A percentile compares a stretch with the other conserved stretches of the same genome.
Evolutionary conservation across 1,140 invertebrate genomes (phyloP).

Genomic region (Probaryconus sp.): DNA sequence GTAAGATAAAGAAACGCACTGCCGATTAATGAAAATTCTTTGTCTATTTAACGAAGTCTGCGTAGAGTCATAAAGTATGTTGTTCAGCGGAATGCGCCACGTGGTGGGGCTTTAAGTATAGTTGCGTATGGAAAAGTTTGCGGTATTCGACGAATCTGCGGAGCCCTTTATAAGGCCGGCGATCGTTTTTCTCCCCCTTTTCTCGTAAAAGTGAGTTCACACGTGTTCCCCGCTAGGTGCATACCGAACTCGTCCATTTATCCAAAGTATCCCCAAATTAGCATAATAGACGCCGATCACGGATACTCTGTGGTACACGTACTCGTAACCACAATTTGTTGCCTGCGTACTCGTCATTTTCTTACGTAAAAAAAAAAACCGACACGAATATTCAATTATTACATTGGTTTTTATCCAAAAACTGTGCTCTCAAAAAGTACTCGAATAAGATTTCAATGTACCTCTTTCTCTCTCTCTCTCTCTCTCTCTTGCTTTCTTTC

Average conservation of each 20-base stretch:
- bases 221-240: conserved; percentile 26
- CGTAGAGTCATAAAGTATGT: conserved; percentile 44
- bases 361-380: not conserved
- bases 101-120: conserved; percentile 1
- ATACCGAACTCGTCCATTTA: conserved; percentile 23
- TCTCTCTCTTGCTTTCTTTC: too few species aligned
- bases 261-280: conserved; percentile 44
- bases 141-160: conserved; percentile 46
- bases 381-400: too few species aligned
- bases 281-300: conserved; percentile 52
- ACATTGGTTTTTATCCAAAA: too few species aligned
- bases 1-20: conserved; percentile 52
- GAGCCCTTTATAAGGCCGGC: conserved; percentile 19
- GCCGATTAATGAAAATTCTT: conserved; percentile 59
- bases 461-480: too few species aligned
- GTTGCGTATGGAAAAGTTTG: conserved; percentile 34
- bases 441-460: too few species aligned
- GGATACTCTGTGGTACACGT: not conserved
- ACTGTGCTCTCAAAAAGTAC: too few species aligned
- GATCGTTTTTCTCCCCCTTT: conserved; percentile 33
- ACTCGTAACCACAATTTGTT: not conserved
- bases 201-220: conserved; percentile 35
- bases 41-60: conserved; percentile 49
- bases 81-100: conserved; percentile 29
- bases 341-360: not conserved